These are phyloP conservation scores for Erpornis zantholeuca DNA, from an alignment of 2,113 vertebrate species.

Conservation along the genomic window DNA sequence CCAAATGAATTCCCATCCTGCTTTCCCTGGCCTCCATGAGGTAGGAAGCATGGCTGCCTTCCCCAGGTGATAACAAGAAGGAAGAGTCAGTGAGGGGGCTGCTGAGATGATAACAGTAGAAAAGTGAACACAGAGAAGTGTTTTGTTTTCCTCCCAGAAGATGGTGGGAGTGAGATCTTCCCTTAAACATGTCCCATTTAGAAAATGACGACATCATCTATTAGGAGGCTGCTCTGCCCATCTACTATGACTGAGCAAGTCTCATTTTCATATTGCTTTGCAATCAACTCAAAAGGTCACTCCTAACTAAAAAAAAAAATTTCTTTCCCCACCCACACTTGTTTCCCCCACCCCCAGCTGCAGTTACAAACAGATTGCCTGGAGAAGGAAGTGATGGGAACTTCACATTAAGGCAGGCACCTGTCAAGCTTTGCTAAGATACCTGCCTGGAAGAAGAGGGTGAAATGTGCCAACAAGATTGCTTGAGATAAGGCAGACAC, in stretches of 20 bases:
- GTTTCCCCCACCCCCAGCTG: background rate
- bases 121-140: background rate
- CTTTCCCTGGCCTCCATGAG: background rate
- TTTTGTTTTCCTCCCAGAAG: background rate
- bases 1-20: background rate
- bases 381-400: background rate
- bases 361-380: background rate
- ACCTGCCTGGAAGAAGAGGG: background rate
- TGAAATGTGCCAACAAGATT: background rate
- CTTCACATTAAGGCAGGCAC: background rate
- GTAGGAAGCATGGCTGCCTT: background rate
- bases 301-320: background rate
- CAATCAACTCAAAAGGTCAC: background rate
- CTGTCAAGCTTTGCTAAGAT: background rate
- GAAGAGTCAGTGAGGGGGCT: background rate
- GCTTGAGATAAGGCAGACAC: background rate
- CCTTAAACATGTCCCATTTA: fast-evolving
- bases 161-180: background rate
- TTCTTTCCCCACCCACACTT: background rate
- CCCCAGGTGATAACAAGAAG: background rate
- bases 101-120: background rate
- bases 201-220: background rate
- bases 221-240: background rate
- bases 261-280: background rate
- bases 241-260: background rate